Evolutionary conservation across 2,113 vertebrate species (phyloP).

Genomic region (Epinephelus lanceolatus): DNA sequence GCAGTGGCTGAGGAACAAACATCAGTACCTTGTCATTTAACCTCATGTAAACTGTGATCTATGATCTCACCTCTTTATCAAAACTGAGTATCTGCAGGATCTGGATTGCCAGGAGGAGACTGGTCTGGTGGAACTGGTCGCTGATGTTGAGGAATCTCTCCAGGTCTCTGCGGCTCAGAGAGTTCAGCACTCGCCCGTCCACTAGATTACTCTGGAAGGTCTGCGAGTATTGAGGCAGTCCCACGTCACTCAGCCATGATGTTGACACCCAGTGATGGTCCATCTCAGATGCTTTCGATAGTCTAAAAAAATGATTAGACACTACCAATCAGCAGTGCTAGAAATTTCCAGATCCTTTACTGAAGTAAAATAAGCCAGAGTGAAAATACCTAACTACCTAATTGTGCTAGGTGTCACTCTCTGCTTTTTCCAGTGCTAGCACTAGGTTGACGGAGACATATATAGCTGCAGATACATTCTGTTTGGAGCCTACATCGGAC

Average conservation of each 20-base stretch:
- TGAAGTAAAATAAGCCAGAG: no score
- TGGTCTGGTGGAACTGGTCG: constrained; percentile 90
- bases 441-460: no score
- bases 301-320: constrained; percentile 61
- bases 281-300: constrained; percentile 89
- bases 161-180: constrained; percentile 87
- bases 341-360: background rate
- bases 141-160: constrained; percentile 86
- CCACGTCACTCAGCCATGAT: constrained; percentile 90
- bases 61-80: constrained; percentile 86
- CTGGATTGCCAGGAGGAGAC: constrained; percentile 89
- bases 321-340: background rate
- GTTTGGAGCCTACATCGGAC: no score
- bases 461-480: no score
- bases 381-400: no score
- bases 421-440: no score
- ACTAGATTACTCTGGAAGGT: constrained; percentile 89
- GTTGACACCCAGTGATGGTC: constrained; percentile 93
- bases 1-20: background rate
- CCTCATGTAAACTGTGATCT: background rate
- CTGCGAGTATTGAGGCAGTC: constrained; percentile 90
- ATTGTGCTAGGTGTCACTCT: no score
- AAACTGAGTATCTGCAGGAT: constrained; percentile 88
- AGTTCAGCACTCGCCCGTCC: constrained; percentile 89
- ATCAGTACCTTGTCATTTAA: background rate